Evolutionary conservation across 1,140 invertebrate species (phyloP).

Genomic region (Atopsyche davidsoni): DNA sequence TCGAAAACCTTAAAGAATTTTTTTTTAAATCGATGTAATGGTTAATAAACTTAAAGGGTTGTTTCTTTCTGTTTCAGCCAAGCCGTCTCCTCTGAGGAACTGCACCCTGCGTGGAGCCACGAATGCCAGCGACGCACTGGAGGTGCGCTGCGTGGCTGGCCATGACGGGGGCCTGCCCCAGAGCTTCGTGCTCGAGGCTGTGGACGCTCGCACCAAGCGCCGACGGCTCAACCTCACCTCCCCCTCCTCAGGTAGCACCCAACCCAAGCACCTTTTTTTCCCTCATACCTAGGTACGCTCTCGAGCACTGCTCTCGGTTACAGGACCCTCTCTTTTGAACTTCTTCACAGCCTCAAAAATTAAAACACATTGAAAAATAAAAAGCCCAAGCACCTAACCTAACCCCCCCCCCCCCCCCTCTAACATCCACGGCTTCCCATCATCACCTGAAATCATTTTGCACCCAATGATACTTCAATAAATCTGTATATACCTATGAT

Average conservation of each 20-base stretch:
- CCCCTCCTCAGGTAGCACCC: slow-evolving; percentile 35
- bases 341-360: too few species aligned
- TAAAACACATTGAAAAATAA: too few species aligned
- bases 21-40: too few species aligned
- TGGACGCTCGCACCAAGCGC: slow-evolving; percentile 63
- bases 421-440: too few species aligned
- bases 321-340: too few species aligned
- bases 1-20: neutral
- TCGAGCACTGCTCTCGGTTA: too few species aligned
- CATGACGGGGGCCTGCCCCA: slow-evolving; percentile 83
- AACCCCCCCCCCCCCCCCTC: too few species aligned
- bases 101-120: slow-evolving; percentile 69
- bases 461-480: too few species aligned
- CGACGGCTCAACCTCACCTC: slow-evolving; percentile 63
- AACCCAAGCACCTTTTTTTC: neutral
- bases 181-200: slow-evolving; percentile 73
- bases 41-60: too few species aligned
- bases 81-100: slow-evolving; percentile 73
- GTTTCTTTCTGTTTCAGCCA: slow-evolving; percentile 50
- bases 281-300: neutral
- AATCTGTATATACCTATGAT: too few species aligned
- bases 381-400: too few species aligned
- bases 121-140: slow-evolving; percentile 63
- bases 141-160: slow-evolving; percentile 68
- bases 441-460: too few species aligned